Percentiles rank a stretch among this genome's conserved stretches.
phyloP scores from a whole-genome alignment of 2,113 vertebrate genomes.

The Otocyon megalotis region DNA sequence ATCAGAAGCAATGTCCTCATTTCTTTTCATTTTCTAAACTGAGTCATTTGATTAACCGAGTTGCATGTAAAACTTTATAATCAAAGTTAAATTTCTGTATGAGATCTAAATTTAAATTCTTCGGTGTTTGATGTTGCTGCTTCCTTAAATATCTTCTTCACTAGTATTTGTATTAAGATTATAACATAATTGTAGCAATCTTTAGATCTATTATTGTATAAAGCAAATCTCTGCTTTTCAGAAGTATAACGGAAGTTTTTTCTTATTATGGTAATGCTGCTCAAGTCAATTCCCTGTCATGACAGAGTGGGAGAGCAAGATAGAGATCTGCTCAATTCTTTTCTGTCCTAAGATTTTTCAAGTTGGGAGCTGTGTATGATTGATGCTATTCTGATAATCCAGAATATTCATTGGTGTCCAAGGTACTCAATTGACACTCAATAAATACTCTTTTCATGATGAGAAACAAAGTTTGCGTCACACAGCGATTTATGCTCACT shows the following conservation, averaged over 20 bases:
- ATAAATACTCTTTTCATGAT: not conserved
- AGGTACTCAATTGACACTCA: not conserved
- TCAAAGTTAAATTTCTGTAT: not conserved
- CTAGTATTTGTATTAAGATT: not conserved
- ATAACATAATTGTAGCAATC: not conserved
- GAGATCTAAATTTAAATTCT: not conserved
- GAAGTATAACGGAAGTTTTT: not conserved
- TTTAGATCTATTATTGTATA: not conserved
- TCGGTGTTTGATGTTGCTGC: not conserved
- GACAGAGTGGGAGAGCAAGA: not conserved
- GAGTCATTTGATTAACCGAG: not conserved
- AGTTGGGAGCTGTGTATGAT: constrained; percentile 11
- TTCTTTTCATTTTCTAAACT: not conserved
- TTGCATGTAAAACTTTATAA: not conserved
- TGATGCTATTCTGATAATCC: not conserved
- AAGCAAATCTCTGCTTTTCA: constrained; percentile 24
- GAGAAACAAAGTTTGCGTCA: not conserved
- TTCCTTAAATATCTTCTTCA: not conserved
- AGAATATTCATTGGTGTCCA: not conserved
- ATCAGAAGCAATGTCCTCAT: not conserved
- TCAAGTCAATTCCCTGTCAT: not conserved
- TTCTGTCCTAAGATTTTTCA: constrained; percentile 33
- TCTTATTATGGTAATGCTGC: not conserved
- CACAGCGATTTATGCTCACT: not conserved
- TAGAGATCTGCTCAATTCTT: not conserved